Percentiles rank a stretch among this genome's conserved stretches.
phyloP scores from a whole-genome alignment of 2,113 vertebrate genomes.

The Vicugna pacos region DNA sequence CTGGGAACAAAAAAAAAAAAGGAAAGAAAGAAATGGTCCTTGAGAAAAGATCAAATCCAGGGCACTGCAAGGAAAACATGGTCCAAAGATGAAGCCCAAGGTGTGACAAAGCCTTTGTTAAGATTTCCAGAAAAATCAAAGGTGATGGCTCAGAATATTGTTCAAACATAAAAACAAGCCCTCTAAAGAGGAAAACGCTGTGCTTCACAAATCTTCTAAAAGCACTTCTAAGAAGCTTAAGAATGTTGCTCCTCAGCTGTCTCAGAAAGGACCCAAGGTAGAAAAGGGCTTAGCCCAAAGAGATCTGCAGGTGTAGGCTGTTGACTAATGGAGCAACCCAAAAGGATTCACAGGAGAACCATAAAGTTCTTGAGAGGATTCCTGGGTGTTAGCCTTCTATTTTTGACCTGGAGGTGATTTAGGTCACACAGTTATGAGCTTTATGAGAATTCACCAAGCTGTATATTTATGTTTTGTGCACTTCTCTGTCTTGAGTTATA shows the following conservation, averaged over 20 bases:
- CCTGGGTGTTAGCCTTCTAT: not conserved
- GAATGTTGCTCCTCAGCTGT: not conserved
- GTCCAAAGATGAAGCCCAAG: not conserved
- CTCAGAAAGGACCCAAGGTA: not conserved
- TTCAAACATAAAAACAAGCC: not conserved
- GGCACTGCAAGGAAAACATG: not conserved
- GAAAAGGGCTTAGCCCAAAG: not conserved
- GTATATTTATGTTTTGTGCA: not conserved
- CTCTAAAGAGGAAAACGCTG: not conserved
- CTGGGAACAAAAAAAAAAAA: too few species aligned
- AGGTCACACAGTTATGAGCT: not conserved
- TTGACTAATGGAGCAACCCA: not conserved
- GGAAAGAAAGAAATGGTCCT: not conserved
- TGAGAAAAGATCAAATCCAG: not conserved
- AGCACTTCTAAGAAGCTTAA: not conserved
- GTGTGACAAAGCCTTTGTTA: not conserved
- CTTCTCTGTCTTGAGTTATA: not conserved
- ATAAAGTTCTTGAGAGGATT: not conserved
- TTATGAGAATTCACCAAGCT: not conserved
- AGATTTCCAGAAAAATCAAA: slow-evolving; percentile 30
- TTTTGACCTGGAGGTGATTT: not conserved
- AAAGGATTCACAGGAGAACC: not conserved
- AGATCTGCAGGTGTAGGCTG: not conserved
- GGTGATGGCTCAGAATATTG: not conserved
- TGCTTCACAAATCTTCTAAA: not conserved